A percentile compares a stretch with the other conserved stretches of the same genome.
Conservation (phyloP, 2,797 vertebrate genomes). For the Trichosurus vulpecula region DNA sequence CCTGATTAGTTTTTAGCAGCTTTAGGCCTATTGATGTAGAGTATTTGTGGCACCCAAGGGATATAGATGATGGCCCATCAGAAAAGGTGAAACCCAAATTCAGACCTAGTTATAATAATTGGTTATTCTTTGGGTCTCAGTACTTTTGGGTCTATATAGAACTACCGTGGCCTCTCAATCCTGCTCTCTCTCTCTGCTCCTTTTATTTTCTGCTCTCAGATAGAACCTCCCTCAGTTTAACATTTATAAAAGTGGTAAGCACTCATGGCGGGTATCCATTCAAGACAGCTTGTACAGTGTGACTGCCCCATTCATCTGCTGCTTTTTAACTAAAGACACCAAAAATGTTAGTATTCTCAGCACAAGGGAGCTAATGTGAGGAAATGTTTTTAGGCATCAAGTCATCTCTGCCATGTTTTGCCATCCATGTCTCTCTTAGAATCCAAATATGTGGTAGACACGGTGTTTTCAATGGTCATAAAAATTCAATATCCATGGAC, state of each 20-base stretch:
- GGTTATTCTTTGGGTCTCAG: neutral
- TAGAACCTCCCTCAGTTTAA: constrained; percentile 56
- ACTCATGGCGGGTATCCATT: constrained; percentile 58
- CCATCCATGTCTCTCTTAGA: constrained; percentile 65
- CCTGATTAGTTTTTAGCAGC: neutral
- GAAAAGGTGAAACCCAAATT: constrained; percentile 16
- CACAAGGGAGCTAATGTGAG: constrained; percentile 13
- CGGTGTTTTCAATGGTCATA: constrained; percentile 69
- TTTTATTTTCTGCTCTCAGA: constrained; percentile 41
- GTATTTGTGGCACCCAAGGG: neutral
- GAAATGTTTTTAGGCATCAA: constrained; percentile 70
- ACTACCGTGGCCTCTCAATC: constrained; percentile 16
- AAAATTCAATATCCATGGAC: constrained; percentile 50
- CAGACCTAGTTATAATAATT: neutral
- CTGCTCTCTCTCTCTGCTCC: constrained; percentile 34
- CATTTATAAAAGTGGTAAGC: constrained; percentile 63
- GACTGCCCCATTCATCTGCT: constrained; percentile 45
- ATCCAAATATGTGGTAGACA: constrained; percentile 57
- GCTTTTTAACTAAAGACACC: neutral
- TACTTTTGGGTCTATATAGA: neutral
- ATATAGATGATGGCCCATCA: neutral
- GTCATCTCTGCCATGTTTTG: constrained; percentile 73
- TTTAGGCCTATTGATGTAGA: neutral
- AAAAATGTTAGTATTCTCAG: constrained; percentile 54
- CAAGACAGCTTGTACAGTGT: constrained; percentile 54